Percentiles rank a stretch among this genome's conserved stretches.
phyloP scores from a whole-genome alignment of 2,888 invertebrate species.

The Chrysopilus asiliformis region DNA sequence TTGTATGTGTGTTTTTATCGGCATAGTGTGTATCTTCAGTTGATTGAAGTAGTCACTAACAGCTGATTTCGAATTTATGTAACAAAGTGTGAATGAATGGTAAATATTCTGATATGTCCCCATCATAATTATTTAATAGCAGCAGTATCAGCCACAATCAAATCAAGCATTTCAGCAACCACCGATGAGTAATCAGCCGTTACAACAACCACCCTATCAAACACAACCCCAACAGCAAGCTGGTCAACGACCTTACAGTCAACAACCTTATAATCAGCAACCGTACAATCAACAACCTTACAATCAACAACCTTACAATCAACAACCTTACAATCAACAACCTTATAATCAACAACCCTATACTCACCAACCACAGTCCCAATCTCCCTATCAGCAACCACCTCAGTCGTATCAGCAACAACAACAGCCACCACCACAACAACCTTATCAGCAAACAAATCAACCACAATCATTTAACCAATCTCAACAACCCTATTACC shows the following conservation, averaged over 20 bases:
- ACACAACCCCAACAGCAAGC: conserved; percentile 6
- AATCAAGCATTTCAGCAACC: not conserved
- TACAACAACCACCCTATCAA: not conserved
- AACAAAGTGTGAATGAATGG: too few species aligned
- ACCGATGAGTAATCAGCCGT: not conserved
- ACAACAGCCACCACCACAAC: conserved; percentile 11
- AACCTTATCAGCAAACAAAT: conserved; percentile 11
- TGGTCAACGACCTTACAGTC: conserved; percentile 9
- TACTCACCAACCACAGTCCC: conserved; percentile 14
- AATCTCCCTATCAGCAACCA: conserved; percentile 15
- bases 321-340: conserved; percentile 7
- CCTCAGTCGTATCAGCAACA: conserved; percentile 12
- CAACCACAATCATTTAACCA: conserved; percentile 11
- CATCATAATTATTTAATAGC: too few species aligned
- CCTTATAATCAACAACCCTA: conserved; percentile 17
- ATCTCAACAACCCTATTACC: conserved; percentile 12
- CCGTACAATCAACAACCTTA: conserved; percentile 4
- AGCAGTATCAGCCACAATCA: too few species aligned
- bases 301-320: conserved; percentile 9
- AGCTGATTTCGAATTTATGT: too few species aligned
- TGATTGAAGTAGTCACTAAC: too few species aligned
- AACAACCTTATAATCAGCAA: conserved; percentile 5
- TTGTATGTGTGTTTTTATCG: too few species aligned
- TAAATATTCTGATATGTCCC: too few species aligned
- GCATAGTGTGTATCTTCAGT: too few species aligned